Conservation (phyloP, 2,797 vertebrate genomes). For the Amblyopsis hoosieri region DNA sequence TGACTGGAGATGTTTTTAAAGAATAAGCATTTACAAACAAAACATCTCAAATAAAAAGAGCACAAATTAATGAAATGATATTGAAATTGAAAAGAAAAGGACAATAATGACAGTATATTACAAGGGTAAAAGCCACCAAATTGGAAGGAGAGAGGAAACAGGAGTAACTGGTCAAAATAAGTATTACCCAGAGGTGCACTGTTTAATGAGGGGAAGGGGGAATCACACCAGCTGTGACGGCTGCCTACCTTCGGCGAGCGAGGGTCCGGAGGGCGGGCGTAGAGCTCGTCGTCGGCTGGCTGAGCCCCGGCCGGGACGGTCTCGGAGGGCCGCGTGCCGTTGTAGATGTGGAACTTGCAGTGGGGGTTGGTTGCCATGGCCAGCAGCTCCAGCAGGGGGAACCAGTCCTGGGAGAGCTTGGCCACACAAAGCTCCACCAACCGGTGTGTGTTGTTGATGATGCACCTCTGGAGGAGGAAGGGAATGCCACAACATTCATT, state of each 20-base stretch:
- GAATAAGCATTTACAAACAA: too few relatives aligned
- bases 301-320: slow-evolving; percentile 95
- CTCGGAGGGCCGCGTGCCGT: slow-evolving; percentile 98
- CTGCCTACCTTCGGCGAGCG: slow-evolving; percentile 91
- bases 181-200: too few relatives aligned
- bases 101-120: background rate
- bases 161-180: background rate
- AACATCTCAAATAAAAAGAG: too few relatives aligned
- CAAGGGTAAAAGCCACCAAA: too few relatives aligned
- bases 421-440: slow-evolving; percentile 98
- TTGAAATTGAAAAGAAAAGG: background rate
- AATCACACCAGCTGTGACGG: background rate
- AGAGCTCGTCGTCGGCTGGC: slow-evolving; percentile 96
- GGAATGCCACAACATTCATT: background rate
- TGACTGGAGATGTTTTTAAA: too few relatives aligned
- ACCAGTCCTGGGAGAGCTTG: slow-evolving; percentile 99
- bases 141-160: background rate
- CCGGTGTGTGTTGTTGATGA: slow-evolving; percentile 99
- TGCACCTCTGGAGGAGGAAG: slow-evolving; percentile 84
- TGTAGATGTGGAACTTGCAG: slow-evolving; percentile 99
- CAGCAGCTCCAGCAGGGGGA: slow-evolving; percentile 98
- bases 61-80: too few relatives aligned
- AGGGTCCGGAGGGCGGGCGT: slow-evolving; percentile 95
- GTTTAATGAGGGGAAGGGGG: too few relatives aligned
- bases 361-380: slow-evolving; percentile 99